Percentiles rank a stretch among this genome's conserved stretches.
Evolutionary conservation across 2,113 vertebrate species (phyloP).

Genomic region (Ellobius talpinus): DNA sequence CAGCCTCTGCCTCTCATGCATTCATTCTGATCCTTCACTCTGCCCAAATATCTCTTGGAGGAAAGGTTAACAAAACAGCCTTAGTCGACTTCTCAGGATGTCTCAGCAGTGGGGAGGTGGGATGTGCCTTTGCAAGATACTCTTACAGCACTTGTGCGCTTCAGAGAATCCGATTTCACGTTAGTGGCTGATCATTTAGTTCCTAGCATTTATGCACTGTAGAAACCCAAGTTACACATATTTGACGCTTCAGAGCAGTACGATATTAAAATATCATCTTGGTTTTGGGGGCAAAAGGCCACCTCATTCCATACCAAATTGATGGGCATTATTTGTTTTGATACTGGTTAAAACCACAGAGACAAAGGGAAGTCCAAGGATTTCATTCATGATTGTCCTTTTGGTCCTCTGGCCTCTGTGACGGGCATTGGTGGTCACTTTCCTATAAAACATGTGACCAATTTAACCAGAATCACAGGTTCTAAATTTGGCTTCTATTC

Average conservation of each 20-base stretch:
- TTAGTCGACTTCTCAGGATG: slow-evolving; percentile 26
- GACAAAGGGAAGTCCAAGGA: slow-evolving; percentile 10
- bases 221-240: slow-evolving; percentile 51
- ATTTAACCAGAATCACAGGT: slow-evolving; percentile 1
- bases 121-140: slow-evolving; percentile 41
- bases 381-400: neutral
- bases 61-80: neutral
- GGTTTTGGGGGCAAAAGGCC: slow-evolving; percentile 51
- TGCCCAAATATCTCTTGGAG: neutral
- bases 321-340: slow-evolving; percentile 54
- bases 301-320: slow-evolving; percentile 59
- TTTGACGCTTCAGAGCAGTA: neutral
- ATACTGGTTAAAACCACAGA: slow-evolving; percentile 16
- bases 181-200: slow-evolving; percentile 26
- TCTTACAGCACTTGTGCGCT: slow-evolving; percentile 10
- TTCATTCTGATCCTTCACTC: neutral
- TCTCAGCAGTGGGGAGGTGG: neutral
- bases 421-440: neutral
- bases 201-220: neutral
- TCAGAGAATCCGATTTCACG: slow-evolving; percentile 62
- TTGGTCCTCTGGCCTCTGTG: slow-evolving; percentile 5
- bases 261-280: neutral
- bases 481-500: slow-evolving; percentile 38
- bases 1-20: neutral
- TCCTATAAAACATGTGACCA: neutral